A percentile compares a stretch with the other conserved stretches of the same genome.
phyloP scores from a whole-genome alignment of 2,888 invertebrate genomes.

The Xanthostigma xanthostigma region DNA sequence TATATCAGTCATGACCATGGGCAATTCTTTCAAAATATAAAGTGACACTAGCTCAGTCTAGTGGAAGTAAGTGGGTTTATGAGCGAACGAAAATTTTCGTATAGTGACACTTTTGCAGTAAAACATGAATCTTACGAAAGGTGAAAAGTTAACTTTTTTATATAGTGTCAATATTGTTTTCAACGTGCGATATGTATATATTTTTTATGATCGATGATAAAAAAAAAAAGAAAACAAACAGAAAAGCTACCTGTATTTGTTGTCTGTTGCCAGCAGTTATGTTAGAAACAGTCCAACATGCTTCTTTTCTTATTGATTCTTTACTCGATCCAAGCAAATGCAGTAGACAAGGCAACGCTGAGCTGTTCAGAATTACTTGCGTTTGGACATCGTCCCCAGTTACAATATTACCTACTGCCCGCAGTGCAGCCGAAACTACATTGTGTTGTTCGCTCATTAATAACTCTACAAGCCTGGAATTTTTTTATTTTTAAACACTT shows the following conservation, averaged over 20 bases:
- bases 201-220: constrained; percentile 2
- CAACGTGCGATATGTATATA: too few species aligned
- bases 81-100: too few species aligned
- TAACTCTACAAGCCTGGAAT: constrained; percentile 23
- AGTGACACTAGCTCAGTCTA: too few species aligned
- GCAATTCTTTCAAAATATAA: too few species aligned
- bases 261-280: constrained; percentile 89
- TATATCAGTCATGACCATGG: too few species aligned
- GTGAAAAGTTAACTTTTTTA: too few species aligned
- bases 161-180: too few species aligned
- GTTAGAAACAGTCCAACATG: constrained; percentile 95
- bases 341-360: constrained; percentile 69
- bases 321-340: constrained; percentile 61
- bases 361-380: constrained; percentile 84
- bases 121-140: too few species aligned
- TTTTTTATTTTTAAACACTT: too few species aligned
- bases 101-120: too few species aligned
- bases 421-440: constrained; percentile 79
- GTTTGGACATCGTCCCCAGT: constrained; percentile 95
- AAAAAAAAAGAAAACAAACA: constrained; percentile 1
- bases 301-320: constrained; percentile 84
- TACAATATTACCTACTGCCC: constrained; percentile 96
- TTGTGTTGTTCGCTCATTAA: constrained; percentile 65
- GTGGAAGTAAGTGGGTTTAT: too few species aligned
- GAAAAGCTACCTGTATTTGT: constrained; percentile 65